Evolutionary conservation across 2,888 invertebrate species (phyloP), one percentile per base, ranked within the genome.

Genomic region (Diplolepis rosae): DNA sequence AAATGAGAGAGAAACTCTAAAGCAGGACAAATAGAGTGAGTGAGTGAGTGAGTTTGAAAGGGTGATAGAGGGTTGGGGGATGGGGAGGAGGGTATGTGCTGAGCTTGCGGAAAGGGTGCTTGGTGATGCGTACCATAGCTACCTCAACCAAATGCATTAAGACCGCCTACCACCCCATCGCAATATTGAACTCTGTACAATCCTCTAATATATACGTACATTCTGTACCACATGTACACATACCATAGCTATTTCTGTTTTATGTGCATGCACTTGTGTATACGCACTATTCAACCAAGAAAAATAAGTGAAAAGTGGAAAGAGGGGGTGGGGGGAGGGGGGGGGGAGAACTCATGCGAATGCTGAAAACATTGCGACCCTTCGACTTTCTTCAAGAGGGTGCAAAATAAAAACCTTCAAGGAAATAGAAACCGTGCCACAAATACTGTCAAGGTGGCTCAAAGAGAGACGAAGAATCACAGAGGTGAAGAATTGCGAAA

Each of bases 71-170:
- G 52, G 61, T 67, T 65, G 68, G 68, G 35, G 66, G 66, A 70
- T 73, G 50, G 52, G 54, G 73, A 73, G 75, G 76, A 77, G 76
- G 69, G 76, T 76, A 80, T 77, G 77, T 83, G 88, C 88, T 88
- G 88, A 88, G 88, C 84, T 87, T 87, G 88, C 88, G 84, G 84
- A 87, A 88, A 88, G 88, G 88, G 88, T 88, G 88, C 79, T 83
- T 85, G 85, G 85, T 87, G 88, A 88, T 88, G 88, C 88, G 88
- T 88, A 84, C 78, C 68, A 48, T 70, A 79, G 82, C 83, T 83
- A 82, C 83, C 83, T 82, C 82, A 82, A 61, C 80, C 86, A 87
- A 88, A 88, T 87, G 87, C 88, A 88, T 88, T 87, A 87, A 87
- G 85, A 84, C 82, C 84, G 80, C 80, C 86, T 80, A 76, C 78